Evolutionary conservation across 2,797 vertebrate species (phyloP).

Genomic region (Cetoscarus ocellatus): DNA sequence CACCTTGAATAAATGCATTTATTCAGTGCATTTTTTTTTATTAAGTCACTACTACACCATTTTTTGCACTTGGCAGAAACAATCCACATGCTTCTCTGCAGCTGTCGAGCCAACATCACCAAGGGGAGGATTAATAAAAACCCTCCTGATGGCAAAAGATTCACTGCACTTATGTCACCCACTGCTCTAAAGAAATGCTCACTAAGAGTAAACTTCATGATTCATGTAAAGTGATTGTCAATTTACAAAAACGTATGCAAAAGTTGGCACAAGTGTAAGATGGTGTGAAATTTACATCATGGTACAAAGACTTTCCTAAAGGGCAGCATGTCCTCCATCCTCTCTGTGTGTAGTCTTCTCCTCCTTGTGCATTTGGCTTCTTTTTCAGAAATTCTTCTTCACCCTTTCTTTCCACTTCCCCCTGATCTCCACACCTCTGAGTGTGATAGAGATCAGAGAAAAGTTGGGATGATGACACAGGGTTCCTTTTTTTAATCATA

Average conservation of each 20-base stretch:
- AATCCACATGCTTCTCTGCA: constrained; percentile 60
- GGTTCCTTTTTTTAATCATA: constrained; percentile 9
- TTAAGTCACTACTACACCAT: constrained; percentile 53
- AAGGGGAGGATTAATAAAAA: constrained; percentile 28
- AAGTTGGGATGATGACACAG: constrained; percentile 56
- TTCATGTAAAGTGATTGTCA: constrained; percentile 65
- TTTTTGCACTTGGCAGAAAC: constrained; percentile 64
- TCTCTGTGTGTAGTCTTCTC: constrained; percentile 23
- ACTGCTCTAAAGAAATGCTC: constrained; percentile 54
- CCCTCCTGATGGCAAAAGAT: constrained; percentile 29
- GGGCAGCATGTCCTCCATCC: constrained; percentile 47
- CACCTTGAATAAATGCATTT: constrained; percentile 48
- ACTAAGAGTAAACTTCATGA: constrained; percentile 45
- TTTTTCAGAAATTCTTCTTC: constrained; percentile 14
- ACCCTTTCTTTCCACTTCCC: constrained; percentile 34
- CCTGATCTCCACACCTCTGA: constrained; percentile 32
- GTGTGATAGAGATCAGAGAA: constrained; percentile 57
- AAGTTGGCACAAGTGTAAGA: constrained; percentile 75
- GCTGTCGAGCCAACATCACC: constrained; percentile 54
- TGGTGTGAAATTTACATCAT: constrained; percentile 55
- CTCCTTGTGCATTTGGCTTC: constrained; percentile 46
- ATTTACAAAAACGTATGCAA: constrained; percentile 73
- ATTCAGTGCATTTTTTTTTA: constrained; percentile 42
- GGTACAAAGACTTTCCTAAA: constrained; percentile 58
- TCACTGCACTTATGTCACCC: constrained; percentile 54